Conservation (phyloP, 2,888 invertebrate species). For the Acrobasis repandana region DNA sequence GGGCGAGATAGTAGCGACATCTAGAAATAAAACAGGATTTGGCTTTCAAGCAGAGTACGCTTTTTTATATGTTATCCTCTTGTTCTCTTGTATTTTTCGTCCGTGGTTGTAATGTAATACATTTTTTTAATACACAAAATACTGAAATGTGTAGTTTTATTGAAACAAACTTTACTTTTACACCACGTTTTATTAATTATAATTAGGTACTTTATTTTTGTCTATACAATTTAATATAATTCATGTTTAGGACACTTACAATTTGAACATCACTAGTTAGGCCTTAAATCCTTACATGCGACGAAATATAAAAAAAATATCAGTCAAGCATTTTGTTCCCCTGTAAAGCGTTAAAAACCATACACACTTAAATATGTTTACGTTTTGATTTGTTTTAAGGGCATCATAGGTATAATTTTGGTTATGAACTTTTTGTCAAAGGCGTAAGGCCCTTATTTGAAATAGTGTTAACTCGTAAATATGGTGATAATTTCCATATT, state of each 20-base stretch:
- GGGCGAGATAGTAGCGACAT: too few species aligned
- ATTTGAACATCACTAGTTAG: constrained; percentile 21
- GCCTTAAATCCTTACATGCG: constrained; percentile 14
- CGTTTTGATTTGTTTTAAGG: too few species aligned
- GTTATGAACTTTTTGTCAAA: too few species aligned
- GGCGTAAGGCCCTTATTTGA: too few species aligned
- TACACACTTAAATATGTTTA: background rate
- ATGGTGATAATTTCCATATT: too few species aligned
- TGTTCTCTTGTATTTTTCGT: too few species aligned
- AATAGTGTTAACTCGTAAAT: too few species aligned
- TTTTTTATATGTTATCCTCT: too few species aligned
- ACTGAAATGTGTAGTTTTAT: background rate
- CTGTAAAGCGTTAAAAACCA: constrained; percentile 4
- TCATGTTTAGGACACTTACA: constrained; percentile 12
- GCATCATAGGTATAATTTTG: too few species aligned
- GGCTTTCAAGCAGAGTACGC: too few species aligned
- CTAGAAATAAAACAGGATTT: too few species aligned
- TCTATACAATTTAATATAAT: constrained; percentile 17
- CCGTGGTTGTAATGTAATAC: too few species aligned
- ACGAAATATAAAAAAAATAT: constrained; percentile 9
- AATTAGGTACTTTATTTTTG: constrained; percentile 18
- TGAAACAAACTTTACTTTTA: constrained; percentile 9
- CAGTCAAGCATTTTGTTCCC: constrained; percentile 20
- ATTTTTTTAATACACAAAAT: background rate
- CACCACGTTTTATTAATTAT: constrained; percentile 19